A percentile compares a stretch with the other conserved stretches of the same genome.
Evolutionary conservation across 2,888 invertebrate species (phyloP).

Genomic region (Nematopogon swammerdamellus): DNA sequence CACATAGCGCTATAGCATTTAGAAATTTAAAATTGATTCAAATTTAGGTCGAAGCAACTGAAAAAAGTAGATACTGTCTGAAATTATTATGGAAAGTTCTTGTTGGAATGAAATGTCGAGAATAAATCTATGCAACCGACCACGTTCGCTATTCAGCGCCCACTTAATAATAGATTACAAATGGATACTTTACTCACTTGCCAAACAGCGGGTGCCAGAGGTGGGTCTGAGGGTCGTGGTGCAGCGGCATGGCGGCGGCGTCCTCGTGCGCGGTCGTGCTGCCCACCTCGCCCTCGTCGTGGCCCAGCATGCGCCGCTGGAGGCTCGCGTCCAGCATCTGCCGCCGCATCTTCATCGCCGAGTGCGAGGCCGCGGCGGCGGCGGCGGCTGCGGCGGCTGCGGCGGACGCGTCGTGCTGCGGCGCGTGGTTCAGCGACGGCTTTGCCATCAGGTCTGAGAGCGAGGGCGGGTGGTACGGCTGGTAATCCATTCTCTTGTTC

Average conservation of each 20-base stretch:
- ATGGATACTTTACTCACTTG: slow-evolving; percentile 61
- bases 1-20: too few species aligned
- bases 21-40: too few species aligned
- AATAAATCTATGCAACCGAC: too few species aligned
- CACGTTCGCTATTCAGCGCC: too few species aligned
- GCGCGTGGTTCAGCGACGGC: slow-evolving; percentile 6
- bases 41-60: too few species aligned
- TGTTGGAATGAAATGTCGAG: too few species aligned
- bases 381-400: neutral
- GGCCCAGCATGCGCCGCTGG: slow-evolving; percentile 33
- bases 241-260: slow-evolving; percentile 32
- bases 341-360: neutral
- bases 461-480: neutral
- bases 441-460: slow-evolving; percentile 2
- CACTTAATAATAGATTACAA: too few species aligned
- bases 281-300: slow-evolving; percentile 61
- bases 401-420: neutral
- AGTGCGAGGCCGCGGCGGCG: neutral
- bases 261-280: slow-evolving; percentile 62
- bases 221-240: slow-evolving; percentile 61
- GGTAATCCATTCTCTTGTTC: neutral
- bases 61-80: too few species aligned
- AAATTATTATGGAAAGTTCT: too few species aligned
- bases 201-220: slow-evolving; percentile 85
- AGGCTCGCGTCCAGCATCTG: neutral